Conservation (phyloP, 2,113 vertebrate species). For the Tinamus guttatus region DNA sequence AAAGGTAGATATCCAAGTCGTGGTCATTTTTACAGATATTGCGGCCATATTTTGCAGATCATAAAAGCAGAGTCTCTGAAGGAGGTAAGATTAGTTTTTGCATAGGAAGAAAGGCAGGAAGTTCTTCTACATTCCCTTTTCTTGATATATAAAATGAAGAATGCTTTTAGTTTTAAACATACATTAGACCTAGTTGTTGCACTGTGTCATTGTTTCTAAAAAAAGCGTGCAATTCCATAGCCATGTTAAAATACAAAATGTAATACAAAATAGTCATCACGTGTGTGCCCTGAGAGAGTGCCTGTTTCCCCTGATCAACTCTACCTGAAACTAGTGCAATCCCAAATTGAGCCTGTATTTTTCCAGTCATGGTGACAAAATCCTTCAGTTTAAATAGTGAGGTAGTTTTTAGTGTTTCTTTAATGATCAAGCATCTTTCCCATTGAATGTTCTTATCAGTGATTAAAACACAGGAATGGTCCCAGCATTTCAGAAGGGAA, state of each 20-base stretch:
- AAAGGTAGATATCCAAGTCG: not conserved
- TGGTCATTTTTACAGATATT: not conserved
- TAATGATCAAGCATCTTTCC: not conserved
- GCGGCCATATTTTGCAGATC: too few species aligned
- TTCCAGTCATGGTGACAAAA: not conserved
- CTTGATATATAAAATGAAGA: not conserved
- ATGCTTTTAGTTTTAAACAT: not conserved
- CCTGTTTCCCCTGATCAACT: not conserved
- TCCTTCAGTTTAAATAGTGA: not conserved
- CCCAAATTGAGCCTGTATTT: not conserved
- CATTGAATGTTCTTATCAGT: not conserved
- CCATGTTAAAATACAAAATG: not conserved
- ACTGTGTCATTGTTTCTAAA: not conserved
- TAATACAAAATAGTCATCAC: not conserved
- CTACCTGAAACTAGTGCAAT: not conserved
- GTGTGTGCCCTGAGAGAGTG: not conserved
- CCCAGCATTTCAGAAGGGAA: not conserved
- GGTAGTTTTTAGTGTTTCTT: not conserved
- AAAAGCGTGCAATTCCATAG: not conserved
- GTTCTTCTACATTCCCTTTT: not conserved
- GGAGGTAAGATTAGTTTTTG: not conserved
- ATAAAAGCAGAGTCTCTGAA: not conserved
- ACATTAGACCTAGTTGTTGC: not conserved
- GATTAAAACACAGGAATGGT: not conserved
- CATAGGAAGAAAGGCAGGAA: not conserved